These are phyloP conservation scores for Myotis pilosus DNA, from an alignment of 2,797 vertebrate species.

Conservation along the genomic window DNA sequence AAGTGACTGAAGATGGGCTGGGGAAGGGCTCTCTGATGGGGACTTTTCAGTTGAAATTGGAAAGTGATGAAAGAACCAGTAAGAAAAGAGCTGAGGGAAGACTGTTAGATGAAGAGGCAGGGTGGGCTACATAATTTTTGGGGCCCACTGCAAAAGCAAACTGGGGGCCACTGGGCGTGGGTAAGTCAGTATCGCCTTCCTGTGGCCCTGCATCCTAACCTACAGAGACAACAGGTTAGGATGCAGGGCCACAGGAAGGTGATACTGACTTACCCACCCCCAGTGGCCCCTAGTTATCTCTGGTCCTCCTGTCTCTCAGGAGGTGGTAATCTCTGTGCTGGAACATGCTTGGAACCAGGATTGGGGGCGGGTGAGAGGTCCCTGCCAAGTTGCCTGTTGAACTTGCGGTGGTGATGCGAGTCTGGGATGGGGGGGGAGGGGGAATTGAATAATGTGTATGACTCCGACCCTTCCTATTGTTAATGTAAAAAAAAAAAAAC, in stretches of 20 bases:
- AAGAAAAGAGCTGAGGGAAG: neutral
- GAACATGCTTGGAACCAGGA: neutral
- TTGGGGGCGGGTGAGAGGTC: neutral
- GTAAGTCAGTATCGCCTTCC: neutral
- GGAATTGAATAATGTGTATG: neutral
- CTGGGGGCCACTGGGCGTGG: too few relatives aligned
- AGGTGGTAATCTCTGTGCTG: neutral
- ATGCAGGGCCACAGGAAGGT: too few relatives aligned
- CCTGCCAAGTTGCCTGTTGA: neutral
- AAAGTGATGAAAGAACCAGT: neutral
- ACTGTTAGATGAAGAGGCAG: neutral
- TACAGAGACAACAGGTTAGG: too few relatives aligned
- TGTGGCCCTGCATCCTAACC: neutral
- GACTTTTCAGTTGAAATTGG: neutral
- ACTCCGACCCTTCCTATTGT: neutral
- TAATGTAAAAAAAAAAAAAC: too few relatives aligned
- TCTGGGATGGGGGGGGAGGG: neutral
- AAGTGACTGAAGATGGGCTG: neutral
- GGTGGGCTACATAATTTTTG: neutral
- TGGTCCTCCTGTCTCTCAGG: neutral
- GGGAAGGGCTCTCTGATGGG: neutral
- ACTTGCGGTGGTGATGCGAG: neutral
- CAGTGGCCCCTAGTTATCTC: too few relatives aligned
- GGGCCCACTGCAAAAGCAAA: neutral
- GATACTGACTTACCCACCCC: too few relatives aligned